Percentiles rank a stretch among this genome's conserved stretches.
phyloP scores from a whole-genome alignment of 2,113 vertebrate species.

The Hippotragus niger region DNA sequence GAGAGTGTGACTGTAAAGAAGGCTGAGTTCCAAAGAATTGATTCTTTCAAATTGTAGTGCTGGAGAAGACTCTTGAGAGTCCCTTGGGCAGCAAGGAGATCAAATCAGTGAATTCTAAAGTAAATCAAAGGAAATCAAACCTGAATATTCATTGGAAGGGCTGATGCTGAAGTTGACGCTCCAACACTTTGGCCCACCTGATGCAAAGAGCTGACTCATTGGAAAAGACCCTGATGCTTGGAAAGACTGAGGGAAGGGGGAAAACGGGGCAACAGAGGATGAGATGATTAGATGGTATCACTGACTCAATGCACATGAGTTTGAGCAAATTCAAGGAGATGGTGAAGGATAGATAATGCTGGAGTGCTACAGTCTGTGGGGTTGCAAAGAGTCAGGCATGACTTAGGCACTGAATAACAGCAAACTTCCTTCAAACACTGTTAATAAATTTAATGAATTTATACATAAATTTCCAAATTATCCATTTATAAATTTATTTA shows the following conservation, averaged over 20 bases:
- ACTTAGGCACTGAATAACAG: neutral
- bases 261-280: neutral
- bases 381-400: neutral
- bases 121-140: neutral
- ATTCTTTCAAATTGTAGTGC: neutral
- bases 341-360: rapidly evolving
- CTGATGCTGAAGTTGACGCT: neutral
- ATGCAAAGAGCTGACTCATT: neutral
- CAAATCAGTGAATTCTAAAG: neutral
- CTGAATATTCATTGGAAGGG: neutral
- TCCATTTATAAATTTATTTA: neutral
- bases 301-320: neutral
- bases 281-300: neutral
- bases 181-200: neutral
- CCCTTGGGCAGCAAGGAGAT: neutral
- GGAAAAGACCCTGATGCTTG: neutral
- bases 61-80: neutral
- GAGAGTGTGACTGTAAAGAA: neutral
- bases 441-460: neutral
- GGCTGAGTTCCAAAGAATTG: neutral
- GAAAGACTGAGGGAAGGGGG: neutral
- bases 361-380: neutral
- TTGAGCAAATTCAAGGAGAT: neutral
- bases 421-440: neutral
- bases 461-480: neutral